phyloP scores from a whole-genome alignment of 2,888 invertebrate species.

The Eupithecia subfuscata region DNA sequence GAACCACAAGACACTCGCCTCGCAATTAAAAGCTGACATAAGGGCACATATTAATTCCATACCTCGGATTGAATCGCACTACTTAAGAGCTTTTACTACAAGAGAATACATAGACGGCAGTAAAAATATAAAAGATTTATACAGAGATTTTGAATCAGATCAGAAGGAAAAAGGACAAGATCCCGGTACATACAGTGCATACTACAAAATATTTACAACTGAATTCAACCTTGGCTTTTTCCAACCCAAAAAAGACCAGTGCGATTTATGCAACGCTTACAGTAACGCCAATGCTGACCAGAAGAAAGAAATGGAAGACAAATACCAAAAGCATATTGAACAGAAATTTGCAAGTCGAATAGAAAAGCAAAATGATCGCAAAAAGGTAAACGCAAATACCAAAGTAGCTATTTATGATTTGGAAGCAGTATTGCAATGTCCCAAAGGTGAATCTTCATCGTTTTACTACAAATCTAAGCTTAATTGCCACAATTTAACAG shows the following conservation, averaged over 20 bases:
- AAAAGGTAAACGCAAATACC: constrained; percentile 27
- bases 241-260: constrained; percentile 45
- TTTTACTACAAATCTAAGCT: constrained; percentile 6
- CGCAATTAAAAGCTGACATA: constrained; percentile 16
- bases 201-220: constrained; percentile 34
- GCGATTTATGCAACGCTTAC: constrained; percentile 33
- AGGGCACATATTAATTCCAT: constrained; percentile 26
- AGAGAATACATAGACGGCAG: constrained; percentile 47
- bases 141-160: constrained; percentile 41
- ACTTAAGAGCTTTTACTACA: constrained; percentile 39
- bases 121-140: constrained; percentile 50
- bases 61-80: constrained; percentile 46
- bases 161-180: constrained; percentile 22
- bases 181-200: constrained; percentile 30
- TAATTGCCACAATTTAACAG: constrained; percentile 12
- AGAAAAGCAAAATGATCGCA: constrained; percentile 38
- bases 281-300: constrained; percentile 30
- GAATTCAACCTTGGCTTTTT: constrained; percentile 42
- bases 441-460: neutral
- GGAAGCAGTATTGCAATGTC: constrained; percentile 1
- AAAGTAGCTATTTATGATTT: constrained; percentile 4
- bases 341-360: constrained; percentile 38
- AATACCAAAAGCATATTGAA: constrained; percentile 38
- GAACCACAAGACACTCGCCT: constrained; percentile 18
- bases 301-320: constrained; percentile 30